phyloP scores from a whole-genome alignment of 2,797 vertebrate species.

The Amniataba percoides region DNA sequence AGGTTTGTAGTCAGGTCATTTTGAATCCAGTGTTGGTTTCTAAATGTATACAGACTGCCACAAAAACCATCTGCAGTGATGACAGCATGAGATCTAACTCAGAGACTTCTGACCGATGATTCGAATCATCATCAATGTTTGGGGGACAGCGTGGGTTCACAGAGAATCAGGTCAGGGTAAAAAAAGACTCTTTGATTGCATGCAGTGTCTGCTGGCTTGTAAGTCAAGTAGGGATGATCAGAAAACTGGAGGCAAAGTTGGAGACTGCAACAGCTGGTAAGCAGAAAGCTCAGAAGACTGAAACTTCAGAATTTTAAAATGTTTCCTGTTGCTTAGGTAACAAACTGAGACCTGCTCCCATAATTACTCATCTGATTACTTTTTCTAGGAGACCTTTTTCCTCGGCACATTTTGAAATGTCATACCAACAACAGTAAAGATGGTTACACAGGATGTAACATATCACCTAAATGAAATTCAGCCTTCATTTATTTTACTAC shows the following conservation, averaged over 20 bases:
- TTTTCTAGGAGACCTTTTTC: no score
- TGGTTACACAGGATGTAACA: no score
- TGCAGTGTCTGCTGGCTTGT: not conserved
- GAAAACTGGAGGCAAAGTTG: not conserved
- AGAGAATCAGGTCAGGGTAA: not conserved
- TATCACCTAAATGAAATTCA: no score
- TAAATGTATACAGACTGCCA: not conserved
- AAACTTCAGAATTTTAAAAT: no score
- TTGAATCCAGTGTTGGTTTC: not conserved
- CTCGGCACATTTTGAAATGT: no score
- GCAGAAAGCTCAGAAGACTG: no score
- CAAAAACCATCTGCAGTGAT: not conserved
- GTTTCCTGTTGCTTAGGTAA: no score
- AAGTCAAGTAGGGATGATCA: not conserved
- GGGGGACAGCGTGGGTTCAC: not conserved
- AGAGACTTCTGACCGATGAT: not conserved
- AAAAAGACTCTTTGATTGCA: not conserved
- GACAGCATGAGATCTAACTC: not conserved
- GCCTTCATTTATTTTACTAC: not conserved
- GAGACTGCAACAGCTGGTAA: not conserved
- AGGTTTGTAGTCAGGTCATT: not conserved
- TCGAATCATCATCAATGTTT: not conserved
- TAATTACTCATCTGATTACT: no score
- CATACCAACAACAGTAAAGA: no score
- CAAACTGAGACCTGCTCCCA: no score